phyloP scores from a whole-genome alignment of 2,797 vertebrate genomes.

The Amphiprion clarkii region DNA sequence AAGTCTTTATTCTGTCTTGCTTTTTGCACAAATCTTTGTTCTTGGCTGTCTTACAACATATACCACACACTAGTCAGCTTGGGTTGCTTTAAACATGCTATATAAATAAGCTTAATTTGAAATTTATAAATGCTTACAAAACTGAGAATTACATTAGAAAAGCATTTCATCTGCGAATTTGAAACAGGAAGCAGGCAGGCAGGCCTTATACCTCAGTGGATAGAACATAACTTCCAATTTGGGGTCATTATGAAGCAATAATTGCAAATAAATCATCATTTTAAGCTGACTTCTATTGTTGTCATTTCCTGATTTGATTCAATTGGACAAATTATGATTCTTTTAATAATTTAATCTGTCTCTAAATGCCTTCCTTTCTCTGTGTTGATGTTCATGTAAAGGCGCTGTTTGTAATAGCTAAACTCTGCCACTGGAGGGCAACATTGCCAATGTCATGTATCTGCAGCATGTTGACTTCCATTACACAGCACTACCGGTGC shows the following conservation, averaged over 20 bases:
- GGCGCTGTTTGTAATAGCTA: conserved; percentile 16
- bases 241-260: no score
- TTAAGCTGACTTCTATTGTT: neutral
- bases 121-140: neutral
- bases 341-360: neutral
- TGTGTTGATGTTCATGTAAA: neutral
- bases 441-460: conserved; percentile 17
- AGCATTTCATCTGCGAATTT: neutral
- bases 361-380: neutral
- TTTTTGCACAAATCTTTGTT: no score
- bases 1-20: no score
- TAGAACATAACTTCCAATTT: neutral
- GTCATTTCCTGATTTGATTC: no score
- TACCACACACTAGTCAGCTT: no score
- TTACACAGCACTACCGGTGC: neutral
- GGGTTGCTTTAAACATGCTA: no score
- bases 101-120: no score
- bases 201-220: neutral
- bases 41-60: no score
- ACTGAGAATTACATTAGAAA: neutral
- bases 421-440: conserved; percentile 45
- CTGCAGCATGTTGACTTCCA: neutral
- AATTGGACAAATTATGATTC: neutral
- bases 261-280: neutral
- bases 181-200: neutral